Evolutionary conservation across 2,797 vertebrate species (phyloP), one percentile per base, ranked within the genome.

Genomic region (Sternarchorhynchus goeldii): DNA sequence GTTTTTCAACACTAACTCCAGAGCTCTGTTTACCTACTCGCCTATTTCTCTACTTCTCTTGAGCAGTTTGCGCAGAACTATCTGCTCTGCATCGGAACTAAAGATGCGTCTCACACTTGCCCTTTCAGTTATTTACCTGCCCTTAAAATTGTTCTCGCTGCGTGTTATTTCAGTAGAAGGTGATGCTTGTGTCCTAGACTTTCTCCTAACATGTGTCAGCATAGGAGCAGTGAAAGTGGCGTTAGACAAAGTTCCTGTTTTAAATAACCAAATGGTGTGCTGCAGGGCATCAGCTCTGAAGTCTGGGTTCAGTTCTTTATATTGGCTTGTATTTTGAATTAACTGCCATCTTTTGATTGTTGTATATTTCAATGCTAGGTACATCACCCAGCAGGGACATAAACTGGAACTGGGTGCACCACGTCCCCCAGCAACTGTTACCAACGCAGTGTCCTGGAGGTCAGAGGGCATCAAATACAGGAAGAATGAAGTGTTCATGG

Each of bases 401-500:
- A 95, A 95, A 81, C 86, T 95, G 69, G 93, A 94, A 71, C 87
- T 93, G 0, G 93, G 93, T 4, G 93, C 92, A 5, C 93, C 93
- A 18, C 90, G 93, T 32, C 94, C 93, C 73, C 94, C 94, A 2
- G 93, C 94, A 81, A 95, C 94, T 0, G 93, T 95, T 57, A 95
- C 94, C 73, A 95, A 95, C 0, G 93, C 94, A 2, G 93, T 95
- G 78, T 95, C 94, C 1, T 95, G 94, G 94, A 86, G 94, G 71
- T 94, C 93, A 41, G 94, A 95, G 85, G 94, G 94, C 81, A 93
- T 95, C 86, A 95, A 92, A 85, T 95, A 95, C 87, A 91, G 93
- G 80, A 95, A 94, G 87, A 95, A 95, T 55, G 94, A 95, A 86
- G 94, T 95, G 70, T 95, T 95, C 73, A 94, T 95, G 92, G 94